A percentile compares a stretch with the other conserved stretches of the same genome.
Conservation (phyloP, 2,888 invertebrate genomes). For the Allolobophora icterica region DNA sequence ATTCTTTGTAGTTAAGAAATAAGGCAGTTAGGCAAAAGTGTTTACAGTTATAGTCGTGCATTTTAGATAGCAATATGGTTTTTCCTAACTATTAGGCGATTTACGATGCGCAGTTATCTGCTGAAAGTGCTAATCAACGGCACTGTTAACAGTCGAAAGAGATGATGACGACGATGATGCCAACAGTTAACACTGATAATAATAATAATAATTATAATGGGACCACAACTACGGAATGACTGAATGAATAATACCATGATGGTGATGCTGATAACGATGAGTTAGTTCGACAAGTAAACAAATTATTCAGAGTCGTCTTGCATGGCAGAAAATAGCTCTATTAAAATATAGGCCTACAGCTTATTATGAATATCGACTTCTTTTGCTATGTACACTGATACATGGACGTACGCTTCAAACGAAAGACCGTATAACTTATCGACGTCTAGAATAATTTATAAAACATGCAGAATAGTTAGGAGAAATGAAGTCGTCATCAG, state of each 20-base stretch:
- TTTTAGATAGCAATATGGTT: not conserved
- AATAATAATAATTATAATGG: too few species aligned
- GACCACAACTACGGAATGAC: not conserved
- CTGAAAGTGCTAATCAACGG: not conserved
- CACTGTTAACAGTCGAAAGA: too few species aligned
- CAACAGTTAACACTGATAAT: not conserved
- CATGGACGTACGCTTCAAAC: not conserved
- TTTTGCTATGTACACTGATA: not conserved
- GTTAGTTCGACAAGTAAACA: not conserved
- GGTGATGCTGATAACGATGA: not conserved
- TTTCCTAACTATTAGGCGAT: not conserved
- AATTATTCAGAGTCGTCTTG: not conserved
- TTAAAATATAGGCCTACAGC: conserved; percentile 8
- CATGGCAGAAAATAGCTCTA: not conserved
- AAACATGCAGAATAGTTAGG: not conserved
- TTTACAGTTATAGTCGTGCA: not conserved
- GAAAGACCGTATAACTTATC: not conserved
- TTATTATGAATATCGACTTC: not conserved
- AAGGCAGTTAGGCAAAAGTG: too few species aligned
- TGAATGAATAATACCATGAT: not conserved
- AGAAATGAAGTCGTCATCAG: not conserved
- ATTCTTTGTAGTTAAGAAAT: too few species aligned
- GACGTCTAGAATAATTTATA: not conserved
- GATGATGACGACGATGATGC: conserved; percentile 5
- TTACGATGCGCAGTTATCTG: not conserved